A percentile compares a stretch with the other conserved stretches of the same genome.
These are phyloP conservation scores for Crypturellus undulatus DNA, from an alignment of 2,113 vertebrate genomes.

Conservation along the genomic window DNA sequence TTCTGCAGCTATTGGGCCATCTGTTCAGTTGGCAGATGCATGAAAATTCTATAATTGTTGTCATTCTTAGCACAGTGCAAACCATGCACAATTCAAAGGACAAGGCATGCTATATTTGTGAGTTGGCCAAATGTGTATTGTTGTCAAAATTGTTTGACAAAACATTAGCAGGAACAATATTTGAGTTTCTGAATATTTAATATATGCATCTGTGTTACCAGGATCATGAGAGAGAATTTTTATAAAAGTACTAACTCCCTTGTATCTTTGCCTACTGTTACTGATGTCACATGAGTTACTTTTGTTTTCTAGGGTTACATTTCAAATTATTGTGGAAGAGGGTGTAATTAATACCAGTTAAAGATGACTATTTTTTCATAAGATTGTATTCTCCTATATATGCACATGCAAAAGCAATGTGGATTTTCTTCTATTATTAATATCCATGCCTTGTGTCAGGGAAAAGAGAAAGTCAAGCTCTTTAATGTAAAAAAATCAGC, in stretches of 20 bases:
- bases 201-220: constrained; percentile 33
- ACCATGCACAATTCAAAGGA: constrained; percentile 68
- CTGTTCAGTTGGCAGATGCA: constrained; percentile 78
- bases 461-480: neutral
- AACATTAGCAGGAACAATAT: constrained; percentile 74
- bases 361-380: neutral
- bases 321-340: constrained; percentile 29
- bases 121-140: constrained; percentile 73
- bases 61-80: constrained; percentile 77
- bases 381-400: neutral
- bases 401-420: neutral
- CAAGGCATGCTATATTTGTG: constrained; percentile 52
- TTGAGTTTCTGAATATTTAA: constrained; percentile 74
- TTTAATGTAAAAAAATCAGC: neutral
- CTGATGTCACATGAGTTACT: neutral
- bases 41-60: constrained; percentile 75
- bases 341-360: neutral
- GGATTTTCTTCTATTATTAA: neutral
- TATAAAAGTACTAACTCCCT: constrained; percentile 52
- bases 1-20: constrained; percentile 70
- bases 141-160: constrained; percentile 77
- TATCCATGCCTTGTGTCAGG: fast-evolving
- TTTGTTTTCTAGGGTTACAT: constrained; percentile 7
- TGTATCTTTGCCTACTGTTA: constrained; percentile 11
- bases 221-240: constrained; percentile 57